Conservation (phyloP, 1,140 invertebrate genomes). For the Grapholita molesta region DNA sequence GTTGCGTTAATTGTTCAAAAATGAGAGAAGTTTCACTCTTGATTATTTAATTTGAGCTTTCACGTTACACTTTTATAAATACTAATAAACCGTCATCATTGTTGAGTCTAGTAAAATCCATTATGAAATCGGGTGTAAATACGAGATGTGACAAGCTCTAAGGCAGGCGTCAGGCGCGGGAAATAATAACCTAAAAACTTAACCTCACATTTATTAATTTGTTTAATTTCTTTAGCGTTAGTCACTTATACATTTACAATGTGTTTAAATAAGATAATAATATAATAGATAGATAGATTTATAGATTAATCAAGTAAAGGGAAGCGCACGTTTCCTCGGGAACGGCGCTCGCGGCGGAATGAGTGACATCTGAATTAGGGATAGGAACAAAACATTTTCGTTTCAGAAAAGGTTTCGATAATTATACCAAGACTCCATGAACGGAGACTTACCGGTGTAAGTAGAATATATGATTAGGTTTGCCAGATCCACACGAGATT, state of each 20-base stretch:
- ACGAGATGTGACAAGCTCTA: not conserved
- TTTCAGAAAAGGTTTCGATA: slow-evolving; percentile 42
- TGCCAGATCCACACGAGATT: not conserved
- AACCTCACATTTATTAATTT: not conserved
- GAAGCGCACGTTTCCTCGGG: not conserved
- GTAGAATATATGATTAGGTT: not conserved
- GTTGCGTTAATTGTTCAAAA: not conserved
- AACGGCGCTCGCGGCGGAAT: not conserved
- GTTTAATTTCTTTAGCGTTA: not conserved
- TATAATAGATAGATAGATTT: not conserved
- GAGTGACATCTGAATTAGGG: not conserved
- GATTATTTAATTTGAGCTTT: not conserved
- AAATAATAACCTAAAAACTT: not conserved
- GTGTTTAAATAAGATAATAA: not conserved
- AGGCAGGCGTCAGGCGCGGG: slow-evolving; percentile 1
- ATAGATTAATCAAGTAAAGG: not conserved
- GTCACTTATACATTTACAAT: not conserved
- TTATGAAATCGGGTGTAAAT: not conserved
- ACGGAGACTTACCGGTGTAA: slow-evolving; percentile 10
- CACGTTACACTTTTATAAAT: not conserved
- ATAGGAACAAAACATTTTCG: slow-evolving; percentile 21
- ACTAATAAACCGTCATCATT: not conserved
- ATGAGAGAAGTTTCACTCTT: not conserved
- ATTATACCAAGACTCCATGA: slow-evolving; percentile 34
- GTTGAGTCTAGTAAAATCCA: not conserved